phyloP scores from a whole-genome alignment of 1,140 invertebrate genomes.

The Archegozetes longisetosus region DNA sequence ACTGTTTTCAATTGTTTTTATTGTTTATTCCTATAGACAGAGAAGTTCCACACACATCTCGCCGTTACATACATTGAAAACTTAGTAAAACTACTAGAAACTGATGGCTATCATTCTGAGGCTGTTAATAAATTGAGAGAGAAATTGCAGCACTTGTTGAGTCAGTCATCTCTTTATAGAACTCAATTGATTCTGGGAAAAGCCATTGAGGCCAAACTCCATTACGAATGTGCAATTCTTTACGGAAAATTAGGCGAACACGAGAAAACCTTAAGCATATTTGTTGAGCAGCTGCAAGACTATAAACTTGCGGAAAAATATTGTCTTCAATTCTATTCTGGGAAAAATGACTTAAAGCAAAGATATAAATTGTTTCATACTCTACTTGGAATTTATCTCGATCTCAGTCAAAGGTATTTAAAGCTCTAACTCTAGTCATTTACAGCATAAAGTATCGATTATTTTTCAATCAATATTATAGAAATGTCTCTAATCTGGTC shows the following conservation, averaged over 20 bases:
- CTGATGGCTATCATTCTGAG: background rate
- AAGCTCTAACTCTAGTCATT: background rate
- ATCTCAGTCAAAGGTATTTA: slow-evolving; percentile 1
- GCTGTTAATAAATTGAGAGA: slow-evolving; percentile 20
- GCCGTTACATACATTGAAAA: slow-evolving; percentile 34
- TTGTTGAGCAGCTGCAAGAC: slow-evolving; percentile 36
- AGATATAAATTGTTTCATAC: background rate
- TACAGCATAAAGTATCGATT: background rate
- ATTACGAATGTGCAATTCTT: slow-evolving; percentile 36
- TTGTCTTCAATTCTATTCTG: background rate
- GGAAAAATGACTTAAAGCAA: background rate
- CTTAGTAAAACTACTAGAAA: background rate
- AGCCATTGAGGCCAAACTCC: slow-evolving; percentile 31
- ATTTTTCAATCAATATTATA: background rate
- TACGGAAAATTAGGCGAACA: slow-evolving; percentile 38
- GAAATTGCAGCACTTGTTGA: slow-evolving; percentile 32
- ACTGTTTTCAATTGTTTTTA: too few relatives aligned
- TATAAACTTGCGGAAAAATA: slow-evolving; percentile 21
- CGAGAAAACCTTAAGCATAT: slow-evolving; percentile 35
- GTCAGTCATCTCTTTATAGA: slow-evolving; percentile 31
- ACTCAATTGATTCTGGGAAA: slow-evolving; percentile 33
- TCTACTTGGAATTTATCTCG: background rate
- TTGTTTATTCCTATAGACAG: slow-evolving; percentile 24
- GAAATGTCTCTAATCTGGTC: slow-evolving; percentile 2
- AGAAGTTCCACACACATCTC: slow-evolving; percentile 37